A percentile compares a stretch with the other conserved stretches of the same genome.
These are phyloP conservation scores for Thymelicus acteon DNA, from an alignment of 2,888 invertebrate species.

Conservation along the genomic window DNA sequence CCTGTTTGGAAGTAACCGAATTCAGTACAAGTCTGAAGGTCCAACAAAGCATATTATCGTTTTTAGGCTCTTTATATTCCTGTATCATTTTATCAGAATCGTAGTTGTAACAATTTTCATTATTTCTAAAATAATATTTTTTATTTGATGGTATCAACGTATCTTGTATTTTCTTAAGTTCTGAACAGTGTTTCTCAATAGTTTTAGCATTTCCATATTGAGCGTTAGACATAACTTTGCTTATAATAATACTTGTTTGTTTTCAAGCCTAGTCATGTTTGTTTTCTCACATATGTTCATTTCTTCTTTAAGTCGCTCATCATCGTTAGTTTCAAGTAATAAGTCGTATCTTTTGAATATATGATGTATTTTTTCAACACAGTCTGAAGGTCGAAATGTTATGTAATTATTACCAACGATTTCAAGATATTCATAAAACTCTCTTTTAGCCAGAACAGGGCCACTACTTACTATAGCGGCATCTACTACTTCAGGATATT, in stretches of 20 bases:
- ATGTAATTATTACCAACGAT: slow-evolving; percentile 68
- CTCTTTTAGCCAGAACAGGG: slow-evolving; percentile 70
- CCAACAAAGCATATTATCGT: slow-evolving; percentile 79
- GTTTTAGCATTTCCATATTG: slow-evolving; percentile 62
- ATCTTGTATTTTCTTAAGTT: slow-evolving; percentile 44
- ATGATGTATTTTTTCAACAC: slow-evolving; percentile 56
- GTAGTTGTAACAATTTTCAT: slow-evolving; percentile 55
- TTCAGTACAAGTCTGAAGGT: slow-evolving; percentile 90
- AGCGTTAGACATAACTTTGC: slow-evolving; percentile 60
- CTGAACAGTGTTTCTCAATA: slow-evolving; percentile 60
- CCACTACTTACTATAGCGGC: slow-evolving; percentile 74
- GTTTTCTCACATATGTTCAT: slow-evolving; percentile 65
- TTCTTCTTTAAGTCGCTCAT: slow-evolving; percentile 60
- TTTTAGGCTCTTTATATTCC: slow-evolving; percentile 47
- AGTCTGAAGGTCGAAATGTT: slow-evolving; percentile 57
- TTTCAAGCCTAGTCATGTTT: slow-evolving; percentile 61
- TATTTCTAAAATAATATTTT: slow-evolving; percentile 46
- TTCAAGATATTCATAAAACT: slow-evolving; percentile 73
- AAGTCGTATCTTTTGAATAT: slow-evolving; percentile 61
- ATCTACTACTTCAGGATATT: slow-evolving; percentile 70
- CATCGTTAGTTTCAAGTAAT: slow-evolving; percentile 57
- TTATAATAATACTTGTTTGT: slow-evolving; percentile 67
- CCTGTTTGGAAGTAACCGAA: slow-evolving; percentile 90
- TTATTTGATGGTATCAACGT: slow-evolving; percentile 29
- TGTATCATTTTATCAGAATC: slow-evolving; percentile 64